Evolutionary conservation across 2,888 invertebrate genomes (phyloP).

Genomic region (Erpobdella octoculata): DNA sequence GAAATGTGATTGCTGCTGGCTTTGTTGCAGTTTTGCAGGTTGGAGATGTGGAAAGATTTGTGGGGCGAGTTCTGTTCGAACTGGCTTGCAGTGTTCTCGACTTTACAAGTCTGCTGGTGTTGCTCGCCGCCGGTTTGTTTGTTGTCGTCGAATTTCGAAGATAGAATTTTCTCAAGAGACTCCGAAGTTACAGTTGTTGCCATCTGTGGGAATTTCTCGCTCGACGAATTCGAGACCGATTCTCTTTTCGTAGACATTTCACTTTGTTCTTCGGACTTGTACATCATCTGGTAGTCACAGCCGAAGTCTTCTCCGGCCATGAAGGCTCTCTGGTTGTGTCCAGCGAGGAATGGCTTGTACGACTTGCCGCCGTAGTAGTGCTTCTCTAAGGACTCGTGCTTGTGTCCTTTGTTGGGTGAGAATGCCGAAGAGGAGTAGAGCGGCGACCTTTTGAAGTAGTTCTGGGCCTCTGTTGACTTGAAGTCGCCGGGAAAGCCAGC

Average conservation of each 20-base stretch:
- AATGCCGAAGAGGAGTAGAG: neutral
- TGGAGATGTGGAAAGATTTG: neutral
- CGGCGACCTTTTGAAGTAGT: conserved; percentile 7
- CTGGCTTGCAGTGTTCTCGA: too few relatives aligned
- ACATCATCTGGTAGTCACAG: neutral
- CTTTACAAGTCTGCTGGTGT: neutral
- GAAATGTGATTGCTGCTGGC: neutral
- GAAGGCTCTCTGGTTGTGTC: neutral
- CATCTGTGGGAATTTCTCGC: too few relatives aligned
- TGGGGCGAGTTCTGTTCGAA: neutral
- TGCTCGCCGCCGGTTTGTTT: neutral
- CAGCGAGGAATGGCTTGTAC: neutral
- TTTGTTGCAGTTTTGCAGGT: too few relatives aligned
- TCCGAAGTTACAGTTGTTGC: too few relatives aligned
- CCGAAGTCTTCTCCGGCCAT: neutral
- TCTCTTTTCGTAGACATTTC: too few relatives aligned
- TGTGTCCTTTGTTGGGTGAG: neutral
- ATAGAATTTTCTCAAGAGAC: too few relatives aligned
- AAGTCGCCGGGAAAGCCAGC: neutral
- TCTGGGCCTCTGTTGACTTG: neutral
- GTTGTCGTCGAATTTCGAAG: too few relatives aligned
- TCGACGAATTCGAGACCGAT: too few relatives aligned
- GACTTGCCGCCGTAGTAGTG: neutral
- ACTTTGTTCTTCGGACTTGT: neutral
- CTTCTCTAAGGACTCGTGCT: neutral